Conservation (phyloP, 2,797 vertebrate genomes). For the Meda fulgida region DNA sequence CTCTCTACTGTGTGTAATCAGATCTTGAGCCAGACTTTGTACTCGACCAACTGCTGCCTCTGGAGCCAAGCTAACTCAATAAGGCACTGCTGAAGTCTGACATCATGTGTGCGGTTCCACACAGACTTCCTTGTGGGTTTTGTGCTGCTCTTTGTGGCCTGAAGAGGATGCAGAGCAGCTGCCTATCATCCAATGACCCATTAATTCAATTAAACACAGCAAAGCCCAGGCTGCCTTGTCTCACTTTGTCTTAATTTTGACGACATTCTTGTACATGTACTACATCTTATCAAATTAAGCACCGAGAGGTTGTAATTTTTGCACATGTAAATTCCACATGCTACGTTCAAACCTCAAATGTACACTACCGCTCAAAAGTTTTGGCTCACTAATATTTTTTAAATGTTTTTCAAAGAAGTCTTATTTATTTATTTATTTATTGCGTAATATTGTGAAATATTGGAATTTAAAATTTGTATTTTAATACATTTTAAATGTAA, state of each 20-base stretch:
- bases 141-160: not conserved
- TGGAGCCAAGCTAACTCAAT: constrained; percentile 41
- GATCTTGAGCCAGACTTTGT: constrained; percentile 45
- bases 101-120: constrained; percentile 6
- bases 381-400: not conserved
- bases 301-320: not conserved
- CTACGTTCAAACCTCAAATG: not conserved
- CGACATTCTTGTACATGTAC: constrained; percentile 8
- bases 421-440: no score
- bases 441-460: not conserved
- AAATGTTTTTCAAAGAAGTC: not conserved
- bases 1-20: constrained; percentile 40
- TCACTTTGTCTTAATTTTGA: constrained; percentile 12
- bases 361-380: not conserved
- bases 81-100: constrained; percentile 21
- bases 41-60: constrained; percentile 34
- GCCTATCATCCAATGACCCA: constrained; percentile 35
- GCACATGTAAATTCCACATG: not conserved
- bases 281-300: constrained; percentile 6
- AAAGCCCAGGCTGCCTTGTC: constrained; percentile 7
- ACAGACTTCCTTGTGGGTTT: constrained; percentile 8
- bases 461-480: not conserved
- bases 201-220: constrained; percentile 39
- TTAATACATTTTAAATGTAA: no score
- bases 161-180: constrained; percentile 35